These are phyloP conservation scores for Elegia similella DNA, from an alignment of 2,888 invertebrate species.

Conservation along the genomic window DNA sequence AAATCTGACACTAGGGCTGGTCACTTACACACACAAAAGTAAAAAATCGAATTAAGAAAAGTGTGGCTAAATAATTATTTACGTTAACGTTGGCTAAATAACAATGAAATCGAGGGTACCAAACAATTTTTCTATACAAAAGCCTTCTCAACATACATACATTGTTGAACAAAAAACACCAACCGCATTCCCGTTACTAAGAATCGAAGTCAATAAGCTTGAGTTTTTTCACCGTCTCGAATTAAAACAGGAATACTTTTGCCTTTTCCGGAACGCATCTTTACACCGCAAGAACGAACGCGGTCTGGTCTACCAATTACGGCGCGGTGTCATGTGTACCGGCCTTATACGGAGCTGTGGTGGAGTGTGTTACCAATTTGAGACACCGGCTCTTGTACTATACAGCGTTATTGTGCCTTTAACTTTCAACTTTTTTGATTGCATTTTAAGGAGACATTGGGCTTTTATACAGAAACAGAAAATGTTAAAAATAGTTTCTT, in stretches of 20 bases:
- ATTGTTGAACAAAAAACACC: too few relatives aligned
- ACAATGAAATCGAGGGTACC: too few relatives aligned
- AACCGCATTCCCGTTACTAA: not conserved
- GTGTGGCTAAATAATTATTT: too few relatives aligned
- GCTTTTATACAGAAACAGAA: not conserved
- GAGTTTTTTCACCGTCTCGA: slow-evolving; percentile 1
- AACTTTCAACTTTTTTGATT: slow-evolving; percentile 4
- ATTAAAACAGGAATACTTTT: slow-evolving; percentile 1
- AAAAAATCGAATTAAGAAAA: too few relatives aligned
- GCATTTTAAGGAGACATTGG: not conserved
- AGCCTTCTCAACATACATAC: too few relatives aligned
- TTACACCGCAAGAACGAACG: not conserved
- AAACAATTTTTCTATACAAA: too few relatives aligned
- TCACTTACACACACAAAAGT: too few relatives aligned
- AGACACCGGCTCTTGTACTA: slow-evolving; percentile 6
- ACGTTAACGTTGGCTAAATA: too few relatives aligned
- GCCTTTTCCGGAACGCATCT: slow-evolving; percentile 1
- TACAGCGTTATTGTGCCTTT: not conserved
- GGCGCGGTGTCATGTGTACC: slow-evolving; percentile 4
- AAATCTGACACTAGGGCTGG: too few relatives aligned
- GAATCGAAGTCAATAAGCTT: slow-evolving; percentile 2
- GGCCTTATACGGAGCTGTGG: slow-evolving; percentile 1
- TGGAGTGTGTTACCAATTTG: slow-evolving; percentile 7
- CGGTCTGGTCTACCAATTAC: slow-evolving; percentile 1
- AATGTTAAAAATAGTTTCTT: too few relatives aligned